phyloP scores from a whole-genome alignment of 2,797 vertebrate genomes.

The Cygnus olor region DNA sequence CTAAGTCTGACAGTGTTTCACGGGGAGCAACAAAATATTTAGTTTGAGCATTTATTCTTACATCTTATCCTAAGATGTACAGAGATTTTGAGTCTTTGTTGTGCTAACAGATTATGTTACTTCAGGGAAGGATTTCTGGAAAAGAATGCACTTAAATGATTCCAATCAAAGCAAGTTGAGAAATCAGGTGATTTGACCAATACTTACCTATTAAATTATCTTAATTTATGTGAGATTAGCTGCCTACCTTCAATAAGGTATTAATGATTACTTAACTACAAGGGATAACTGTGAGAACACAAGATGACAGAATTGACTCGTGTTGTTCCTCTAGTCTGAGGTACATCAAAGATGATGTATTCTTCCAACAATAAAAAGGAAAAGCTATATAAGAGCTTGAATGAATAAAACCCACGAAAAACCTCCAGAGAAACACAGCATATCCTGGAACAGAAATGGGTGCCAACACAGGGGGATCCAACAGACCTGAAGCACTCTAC shows the following conservation, averaged over 20 bases:
- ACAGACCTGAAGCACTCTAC: neutral
- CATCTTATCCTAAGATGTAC: neutral
- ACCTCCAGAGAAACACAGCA: neutral
- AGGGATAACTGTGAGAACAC: neutral
- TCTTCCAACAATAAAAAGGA: neutral
- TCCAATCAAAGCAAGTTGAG: neutral
- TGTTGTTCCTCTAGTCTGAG: neutral
- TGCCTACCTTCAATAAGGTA: neutral
- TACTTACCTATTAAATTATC: constrained; percentile 39
- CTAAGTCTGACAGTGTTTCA: accelerated
- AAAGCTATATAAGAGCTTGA: neutral
- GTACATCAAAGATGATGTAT: neutral
- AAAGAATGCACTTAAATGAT: neutral
- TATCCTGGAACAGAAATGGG: neutral
- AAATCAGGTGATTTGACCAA: neutral
- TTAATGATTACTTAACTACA: neutral
- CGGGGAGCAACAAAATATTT: neutral
- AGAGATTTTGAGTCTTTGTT: neutral
- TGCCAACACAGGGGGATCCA: neutral
- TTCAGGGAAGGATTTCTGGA: neutral
- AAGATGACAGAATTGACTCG: neutral
- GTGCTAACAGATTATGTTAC: neutral
- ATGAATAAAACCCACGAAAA: neutral
- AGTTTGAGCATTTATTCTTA: neutral
- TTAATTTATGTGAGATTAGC: neutral